These are phyloP conservation scores for Ericerus pela DNA, from an alignment of 1,140 invertebrate species.

Conservation along the genomic window DNA sequence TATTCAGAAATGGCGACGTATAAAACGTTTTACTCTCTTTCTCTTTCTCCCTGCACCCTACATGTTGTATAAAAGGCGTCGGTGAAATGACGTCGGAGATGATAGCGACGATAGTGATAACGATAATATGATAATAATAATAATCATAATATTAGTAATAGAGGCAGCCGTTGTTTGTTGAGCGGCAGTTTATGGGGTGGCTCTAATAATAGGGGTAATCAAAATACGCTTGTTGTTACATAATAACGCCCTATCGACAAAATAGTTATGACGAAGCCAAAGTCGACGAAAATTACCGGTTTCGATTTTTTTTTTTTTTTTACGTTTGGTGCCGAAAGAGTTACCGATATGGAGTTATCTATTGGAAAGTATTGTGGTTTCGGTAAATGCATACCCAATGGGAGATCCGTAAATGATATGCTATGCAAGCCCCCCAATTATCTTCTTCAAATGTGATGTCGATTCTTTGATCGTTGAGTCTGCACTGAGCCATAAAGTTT, in stretches of 20 bases:
- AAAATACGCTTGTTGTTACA: constrained; percentile 9
- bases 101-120: not conserved
- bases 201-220: constrained; percentile 10
- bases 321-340: no score
- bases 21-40: not conserved
- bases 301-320: not conserved
- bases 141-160: constrained; percentile 5
- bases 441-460: no score
- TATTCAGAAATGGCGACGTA: not conserved
- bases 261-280: not conserved
- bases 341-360: no score
- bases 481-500: no score
- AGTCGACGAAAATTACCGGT: not conserved
- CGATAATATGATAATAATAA: constrained; percentile 11
- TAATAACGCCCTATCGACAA: constrained; percentile 8
- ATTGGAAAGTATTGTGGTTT: no score
- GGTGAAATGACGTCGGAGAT: not conserved
- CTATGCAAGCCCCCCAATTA: no score
- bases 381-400: no score
- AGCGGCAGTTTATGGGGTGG: constrained; percentile 8
- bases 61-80: not conserved
- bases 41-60: not conserved
- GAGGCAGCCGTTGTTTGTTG: constrained; percentile 8
- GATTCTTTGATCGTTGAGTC: no score
- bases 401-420: no score